These are phyloP conservation scores for Chelonus insularis DNA, from an alignment of 1,140 invertebrate genomes.

Conservation along the genomic window DNA sequence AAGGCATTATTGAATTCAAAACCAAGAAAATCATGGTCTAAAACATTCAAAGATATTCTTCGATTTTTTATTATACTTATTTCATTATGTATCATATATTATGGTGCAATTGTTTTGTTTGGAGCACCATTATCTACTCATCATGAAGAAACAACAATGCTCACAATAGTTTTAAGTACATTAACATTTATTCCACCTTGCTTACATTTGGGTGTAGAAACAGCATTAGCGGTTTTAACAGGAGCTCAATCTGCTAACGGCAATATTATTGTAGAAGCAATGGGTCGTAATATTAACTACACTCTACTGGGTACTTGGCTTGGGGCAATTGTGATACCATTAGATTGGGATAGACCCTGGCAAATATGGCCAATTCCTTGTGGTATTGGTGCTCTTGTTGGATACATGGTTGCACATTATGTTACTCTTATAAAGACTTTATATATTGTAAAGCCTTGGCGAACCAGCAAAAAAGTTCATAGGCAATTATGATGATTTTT, in stretches of 20 bases:
- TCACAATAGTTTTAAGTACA: slow-evolving; percentile 67
- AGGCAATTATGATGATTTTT: slow-evolving; percentile 19
- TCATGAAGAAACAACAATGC: slow-evolving; percentile 73
- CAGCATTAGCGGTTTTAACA: slow-evolving; percentile 61
- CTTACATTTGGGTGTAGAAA: slow-evolving; percentile 65
- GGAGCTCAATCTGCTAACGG: slow-evolving; percentile 56
- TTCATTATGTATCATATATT: slow-evolving; percentile 58
- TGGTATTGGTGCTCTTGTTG: slow-evolving; percentile 69
- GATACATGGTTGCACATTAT: slow-evolving; percentile 65
- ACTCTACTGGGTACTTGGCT: slow-evolving; percentile 84
- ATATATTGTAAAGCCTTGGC: slow-evolving; percentile 36
- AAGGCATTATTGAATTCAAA: slow-evolving; percentile 30
- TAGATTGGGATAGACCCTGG: slow-evolving; percentile 93
- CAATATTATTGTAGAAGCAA: slow-evolving; percentile 62
- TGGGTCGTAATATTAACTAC: slow-evolving; percentile 64
- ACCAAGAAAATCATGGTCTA: slow-evolving; percentile 39
- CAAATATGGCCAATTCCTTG: slow-evolving; percentile 82
- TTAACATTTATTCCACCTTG: slow-evolving; percentile 70
- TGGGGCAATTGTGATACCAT: slow-evolving; percentile 82
- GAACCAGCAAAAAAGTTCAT: slow-evolving; percentile 22
- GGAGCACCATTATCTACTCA: slow-evolving; percentile 71
- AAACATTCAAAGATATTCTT: slow-evolving; percentile 43
- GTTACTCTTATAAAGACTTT: slow-evolving; percentile 57
- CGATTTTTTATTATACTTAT: slow-evolving; percentile 46
- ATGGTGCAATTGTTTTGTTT: slow-evolving; percentile 71